Conservation (phyloP, 2,113 vertebrate species). For the Artemisiospiza belli region DNA sequence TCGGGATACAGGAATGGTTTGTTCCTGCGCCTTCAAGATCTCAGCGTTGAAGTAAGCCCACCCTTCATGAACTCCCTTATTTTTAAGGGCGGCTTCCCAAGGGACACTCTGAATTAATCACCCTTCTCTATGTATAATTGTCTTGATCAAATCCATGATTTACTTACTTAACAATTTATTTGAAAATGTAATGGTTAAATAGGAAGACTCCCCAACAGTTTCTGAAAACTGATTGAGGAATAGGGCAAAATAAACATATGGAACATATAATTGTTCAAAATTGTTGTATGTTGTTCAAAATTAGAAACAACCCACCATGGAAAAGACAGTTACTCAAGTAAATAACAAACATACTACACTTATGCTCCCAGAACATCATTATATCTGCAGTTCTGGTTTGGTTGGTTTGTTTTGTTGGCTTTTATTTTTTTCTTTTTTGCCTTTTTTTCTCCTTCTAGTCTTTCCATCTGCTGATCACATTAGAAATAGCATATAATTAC, state of each 20-base stretch:
- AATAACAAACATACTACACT: background rate
- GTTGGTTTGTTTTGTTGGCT: fast-evolving
- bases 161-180: background rate
- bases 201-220: background rate
- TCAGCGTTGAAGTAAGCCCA: too few relatives aligned
- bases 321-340: background rate
- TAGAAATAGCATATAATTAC: background rate
- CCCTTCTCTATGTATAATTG: background rate
- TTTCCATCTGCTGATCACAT: background rate
- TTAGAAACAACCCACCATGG: background rate
- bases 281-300: background rate
- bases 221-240: background rate
- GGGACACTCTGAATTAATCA: too few relatives aligned
- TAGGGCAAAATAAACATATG: background rate
- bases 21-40: too few relatives aligned
- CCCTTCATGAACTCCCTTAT: too few relatives aligned
- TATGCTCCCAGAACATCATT: background rate
- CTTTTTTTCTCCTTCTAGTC: background rate
- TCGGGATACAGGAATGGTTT: too few relatives aligned
- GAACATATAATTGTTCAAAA: background rate
- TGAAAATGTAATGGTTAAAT: background rate
- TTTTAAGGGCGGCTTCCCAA: too few relatives aligned
- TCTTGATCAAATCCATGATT: background rate
- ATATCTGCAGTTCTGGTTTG: background rate
- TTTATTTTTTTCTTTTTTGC: background rate